Evolutionary conservation across 2,113 vertebrate species (phyloP).

Genomic region (Amphiprion ocellaris): DNA sequence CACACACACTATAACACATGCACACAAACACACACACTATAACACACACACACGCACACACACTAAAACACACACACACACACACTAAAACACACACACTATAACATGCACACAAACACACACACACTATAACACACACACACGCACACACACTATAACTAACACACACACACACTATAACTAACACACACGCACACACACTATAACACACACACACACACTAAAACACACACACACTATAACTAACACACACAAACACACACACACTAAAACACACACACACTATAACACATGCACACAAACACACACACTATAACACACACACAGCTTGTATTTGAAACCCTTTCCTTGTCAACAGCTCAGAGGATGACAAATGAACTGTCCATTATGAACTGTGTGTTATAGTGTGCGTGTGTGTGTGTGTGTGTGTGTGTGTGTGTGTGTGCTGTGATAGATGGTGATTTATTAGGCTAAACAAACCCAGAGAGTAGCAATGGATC

Average conservation of each 20-base stretch:
- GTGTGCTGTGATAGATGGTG: conserved; percentile 68
- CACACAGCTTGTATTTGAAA: conserved; percentile 32
- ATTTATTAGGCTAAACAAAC: conserved; percentile 76
- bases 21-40: too few species aligned
- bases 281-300: conserved; percentile 8
- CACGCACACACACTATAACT: conserved; percentile 9
- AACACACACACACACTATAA: conserved; percentile 9
- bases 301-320: background rate
- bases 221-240: background rate
- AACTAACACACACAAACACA: conserved; percentile 21
- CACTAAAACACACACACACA: too few species aligned
- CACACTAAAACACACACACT: too few species aligned
- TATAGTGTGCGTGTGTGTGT: conserved; percentile 33
- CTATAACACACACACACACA: conserved; percentile 19
- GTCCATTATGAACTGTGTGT: conserved; percentile 59
- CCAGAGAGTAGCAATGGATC: background rate
- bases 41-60: too few species aligned
- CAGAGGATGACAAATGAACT: conserved; percentile 76
- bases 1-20: too few species aligned
- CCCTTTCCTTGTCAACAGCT: conserved; percentile 70
- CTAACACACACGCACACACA: conserved; percentile 23
- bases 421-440: conserved; percentile 38
- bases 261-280: conserved; percentile 31
- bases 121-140: conserved; percentile 13
- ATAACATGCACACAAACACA: background rate